Base-by-base conservation (phyloP, 1,140 invertebrate genomes). In the Micrasema minimum region DNA sequence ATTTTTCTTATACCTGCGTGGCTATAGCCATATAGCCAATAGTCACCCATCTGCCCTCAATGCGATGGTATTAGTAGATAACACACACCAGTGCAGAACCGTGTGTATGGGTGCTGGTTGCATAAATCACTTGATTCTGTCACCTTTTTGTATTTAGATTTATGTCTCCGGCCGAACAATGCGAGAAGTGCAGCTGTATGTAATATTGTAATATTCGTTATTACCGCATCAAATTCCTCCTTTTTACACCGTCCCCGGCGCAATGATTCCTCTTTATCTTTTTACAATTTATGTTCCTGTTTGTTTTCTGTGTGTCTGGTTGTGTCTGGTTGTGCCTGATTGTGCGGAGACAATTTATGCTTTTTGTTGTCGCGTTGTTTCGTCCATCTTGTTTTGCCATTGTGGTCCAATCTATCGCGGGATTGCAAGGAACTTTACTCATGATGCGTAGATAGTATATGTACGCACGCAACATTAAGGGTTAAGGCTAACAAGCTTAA, bases 131-230 rank as follows among this genome's bases (percentile, higher is more conserved):
- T 57, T 38, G 64, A 38, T 65, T 64, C 69, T 74, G 72, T 74
- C 68, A 71, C 64, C 69, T 71, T 69, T 66, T 69, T 62, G 66
- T 72, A 72, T 75, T 75, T 72, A 75, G 73, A 75, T 75, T 75
- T 75, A 75, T 75, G 69, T 69, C 53, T 50, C 65, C 26, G 41
- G 50, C 57, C 43, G 73, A 71, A 75, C 73, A 75, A 75, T 75
- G 73, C 71, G 61, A 65, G 53, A 67, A 65, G 65, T 75, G 73
- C 73, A 75, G 73, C 73, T 75, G 73, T 75, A 75, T 72, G 73
- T 69, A 75, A 75, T 75, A 75, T 75, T 72, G 73, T 69, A 75
- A 75, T 75, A 75, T 75, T 75, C 73, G 73, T 75, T 75, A 75
- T 75, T 75, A 75, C 73, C 73, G 73, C 73, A 75, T 75, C 73